These are phyloP conservation scores for Chrysocyon brachyurus DNA, from an alignment of 2,797 vertebrate species.

Conservation along the genomic window DNA sequence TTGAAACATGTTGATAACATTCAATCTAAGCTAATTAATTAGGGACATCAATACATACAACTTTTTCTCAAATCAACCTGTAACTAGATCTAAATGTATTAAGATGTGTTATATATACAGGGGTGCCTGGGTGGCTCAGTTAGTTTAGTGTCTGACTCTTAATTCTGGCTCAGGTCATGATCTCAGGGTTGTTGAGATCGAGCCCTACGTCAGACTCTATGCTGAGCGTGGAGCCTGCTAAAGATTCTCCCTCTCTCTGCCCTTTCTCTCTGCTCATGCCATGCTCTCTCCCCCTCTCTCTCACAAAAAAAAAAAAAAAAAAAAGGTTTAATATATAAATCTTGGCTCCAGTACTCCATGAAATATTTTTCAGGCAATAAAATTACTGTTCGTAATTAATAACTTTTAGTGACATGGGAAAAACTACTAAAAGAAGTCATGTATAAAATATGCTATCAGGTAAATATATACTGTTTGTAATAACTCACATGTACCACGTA, in stretches of 20 bases:
- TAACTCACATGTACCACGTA: background rate
- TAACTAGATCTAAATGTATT: background rate
- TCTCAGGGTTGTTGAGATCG: background rate
- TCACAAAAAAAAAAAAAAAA: background rate
- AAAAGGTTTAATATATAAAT: background rate
- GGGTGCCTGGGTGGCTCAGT: background rate
- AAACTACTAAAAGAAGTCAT: background rate
- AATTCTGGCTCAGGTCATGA: background rate
- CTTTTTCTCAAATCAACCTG: constrained; percentile 1
- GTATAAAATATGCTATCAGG: background rate
- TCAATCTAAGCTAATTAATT: background rate
- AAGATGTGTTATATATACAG: background rate
- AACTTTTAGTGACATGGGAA: background rate
- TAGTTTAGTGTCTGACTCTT: background rate
- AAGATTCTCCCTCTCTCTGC: background rate
- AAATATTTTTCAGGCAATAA: constrained; percentile 41
- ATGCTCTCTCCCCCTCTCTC: background rate
- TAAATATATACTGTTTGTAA: constrained; percentile 13
- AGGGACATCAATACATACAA: background rate
- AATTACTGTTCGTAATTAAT: background rate
- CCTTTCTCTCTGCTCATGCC: background rate
- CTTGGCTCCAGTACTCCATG: background rate
- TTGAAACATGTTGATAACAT: background rate
- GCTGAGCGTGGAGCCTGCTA: background rate
- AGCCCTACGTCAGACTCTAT: background rate